Evolutionary conservation across 2,888 invertebrate genomes (phyloP).

Genomic region (Peribatodes rhomboidaria): DNA sequence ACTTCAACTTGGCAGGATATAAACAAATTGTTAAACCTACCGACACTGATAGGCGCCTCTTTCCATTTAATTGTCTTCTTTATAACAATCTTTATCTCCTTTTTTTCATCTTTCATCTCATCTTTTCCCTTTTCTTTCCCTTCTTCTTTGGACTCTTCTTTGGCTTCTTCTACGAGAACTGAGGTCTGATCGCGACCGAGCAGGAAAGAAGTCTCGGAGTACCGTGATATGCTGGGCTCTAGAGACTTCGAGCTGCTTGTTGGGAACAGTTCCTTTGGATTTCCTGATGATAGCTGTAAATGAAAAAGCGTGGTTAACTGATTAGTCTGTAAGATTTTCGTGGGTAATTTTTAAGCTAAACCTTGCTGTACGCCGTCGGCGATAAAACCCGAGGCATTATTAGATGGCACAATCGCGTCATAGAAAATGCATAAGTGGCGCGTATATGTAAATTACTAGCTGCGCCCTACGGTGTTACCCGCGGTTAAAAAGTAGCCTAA

Average conservation of each 20-base stretch:
- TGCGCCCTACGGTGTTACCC: too few species aligned
- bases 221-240: constrained; percentile 94
- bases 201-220: constrained; percentile 91
- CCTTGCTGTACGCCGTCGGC: too few species aligned
- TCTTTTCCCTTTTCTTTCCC: constrained; percentile 15
- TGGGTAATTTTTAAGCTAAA: too few species aligned
- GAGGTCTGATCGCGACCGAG: constrained; percentile 95
- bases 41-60: constrained; percentile 90
- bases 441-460: too few species aligned
- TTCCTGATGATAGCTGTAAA: constrained; percentile 83
- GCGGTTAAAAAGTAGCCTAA: too few species aligned
- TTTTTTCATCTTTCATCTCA: constrained; percentile 5
- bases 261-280: constrained; percentile 93
- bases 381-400: too few species aligned
- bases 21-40: constrained; percentile 70
- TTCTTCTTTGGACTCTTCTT: constrained; percentile 16
- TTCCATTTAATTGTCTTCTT: constrained; percentile 92
- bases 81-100: constrained; percentile 84
- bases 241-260: constrained; percentile 92
- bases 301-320: background rate
- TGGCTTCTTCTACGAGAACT: constrained; percentile 92
- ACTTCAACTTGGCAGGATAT: too few species aligned
- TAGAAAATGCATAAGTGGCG: too few species aligned
- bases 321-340: too few species aligned
- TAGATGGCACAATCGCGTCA: too few species aligned